Percentiles rank a stretch among this genome's conserved stretches.
phyloP scores from a whole-genome alignment of 2,113 vertebrate genomes.

The Pelusios castaneus region DNA sequence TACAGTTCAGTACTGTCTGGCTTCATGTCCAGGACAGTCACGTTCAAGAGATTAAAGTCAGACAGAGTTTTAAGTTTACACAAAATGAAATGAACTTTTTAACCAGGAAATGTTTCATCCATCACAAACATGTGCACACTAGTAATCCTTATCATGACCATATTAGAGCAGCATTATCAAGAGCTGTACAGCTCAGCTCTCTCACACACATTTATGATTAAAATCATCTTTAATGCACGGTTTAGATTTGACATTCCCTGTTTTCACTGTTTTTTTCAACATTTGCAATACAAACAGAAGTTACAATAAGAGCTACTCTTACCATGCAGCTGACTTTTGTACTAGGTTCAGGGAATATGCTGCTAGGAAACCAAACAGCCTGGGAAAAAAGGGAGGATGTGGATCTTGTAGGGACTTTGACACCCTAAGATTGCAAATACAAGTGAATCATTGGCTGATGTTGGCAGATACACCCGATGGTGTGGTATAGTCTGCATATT shows the following conservation, averaged over 20 bases:
- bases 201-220: conserved; percentile 43
- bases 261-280: conserved; percentile 62
- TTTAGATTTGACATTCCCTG: conserved; percentile 53
- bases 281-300: conserved; percentile 67
- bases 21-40: conserved; percentile 1
- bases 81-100: not conserved
- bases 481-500: not conserved
- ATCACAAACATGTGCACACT: not conserved
- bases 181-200: conserved; percentile 30
- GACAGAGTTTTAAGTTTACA: not conserved
- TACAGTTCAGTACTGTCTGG: not conserved
- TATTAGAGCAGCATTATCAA: conserved; percentile 34
- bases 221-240: conserved; percentile 10
- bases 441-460: conserved; percentile 34
- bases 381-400: conserved; percentile 17
- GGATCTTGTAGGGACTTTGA: not conserved
- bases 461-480: not conserved
- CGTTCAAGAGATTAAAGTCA: conserved; percentile 46
- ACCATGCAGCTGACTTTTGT: not conserved
- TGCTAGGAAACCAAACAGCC: conserved; percentile 45
- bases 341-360: not conserved
- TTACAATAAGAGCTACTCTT: conserved; percentile 48
- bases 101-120: conserved; percentile 18
- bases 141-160: not conserved
- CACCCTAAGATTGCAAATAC: conserved; percentile 46